phyloP scores from a whole-genome alignment of 1,140 invertebrate genomes.

The Drosophila navojoa region DNA sequence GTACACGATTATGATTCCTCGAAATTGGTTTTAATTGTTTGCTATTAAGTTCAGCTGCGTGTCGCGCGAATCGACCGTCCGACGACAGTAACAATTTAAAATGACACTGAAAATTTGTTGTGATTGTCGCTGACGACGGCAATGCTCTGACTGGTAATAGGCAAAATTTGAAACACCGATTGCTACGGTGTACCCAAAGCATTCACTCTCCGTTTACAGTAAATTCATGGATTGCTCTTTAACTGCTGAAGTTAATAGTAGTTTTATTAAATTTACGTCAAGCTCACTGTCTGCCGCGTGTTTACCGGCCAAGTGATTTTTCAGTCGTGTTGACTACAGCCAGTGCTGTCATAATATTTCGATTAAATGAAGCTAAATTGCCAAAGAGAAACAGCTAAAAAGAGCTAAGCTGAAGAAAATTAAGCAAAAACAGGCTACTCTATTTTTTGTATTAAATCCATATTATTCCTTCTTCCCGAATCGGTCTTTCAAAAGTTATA shows the following conservation, averaged over 20 bases:
- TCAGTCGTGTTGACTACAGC: neutral
- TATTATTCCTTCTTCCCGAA: no score
- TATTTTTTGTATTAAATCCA: no score
- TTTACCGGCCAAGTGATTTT: conserved; percentile 30
- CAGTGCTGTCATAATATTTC: no score
- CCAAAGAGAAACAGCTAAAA: no score
- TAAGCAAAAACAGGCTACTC: no score
- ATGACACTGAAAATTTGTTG: conserved; percentile 29
- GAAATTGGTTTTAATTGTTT: neutral
- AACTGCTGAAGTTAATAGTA: neutral
- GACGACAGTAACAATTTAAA: conserved; percentile 2
- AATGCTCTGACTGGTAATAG: conserved; percentile 4
- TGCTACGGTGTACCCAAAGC: conserved; percentile 28
- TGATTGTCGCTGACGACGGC: conserved; percentile 4
- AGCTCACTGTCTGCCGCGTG: conserved; percentile 30
- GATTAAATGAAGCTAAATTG: no score
- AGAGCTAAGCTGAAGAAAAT: no score
- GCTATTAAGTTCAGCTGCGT: neutral
- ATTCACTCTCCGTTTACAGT: conserved; percentile 23
- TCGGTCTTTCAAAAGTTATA: no score
- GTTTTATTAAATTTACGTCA: neutral
- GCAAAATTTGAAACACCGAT: conserved; percentile 27
- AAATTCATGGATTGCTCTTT: neutral
- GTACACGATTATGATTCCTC: neutral
- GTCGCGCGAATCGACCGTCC: neutral